Evolutionary conservation across 2,888 invertebrate genomes (phyloP).

Genomic region (Diplolepis rosae): DNA sequence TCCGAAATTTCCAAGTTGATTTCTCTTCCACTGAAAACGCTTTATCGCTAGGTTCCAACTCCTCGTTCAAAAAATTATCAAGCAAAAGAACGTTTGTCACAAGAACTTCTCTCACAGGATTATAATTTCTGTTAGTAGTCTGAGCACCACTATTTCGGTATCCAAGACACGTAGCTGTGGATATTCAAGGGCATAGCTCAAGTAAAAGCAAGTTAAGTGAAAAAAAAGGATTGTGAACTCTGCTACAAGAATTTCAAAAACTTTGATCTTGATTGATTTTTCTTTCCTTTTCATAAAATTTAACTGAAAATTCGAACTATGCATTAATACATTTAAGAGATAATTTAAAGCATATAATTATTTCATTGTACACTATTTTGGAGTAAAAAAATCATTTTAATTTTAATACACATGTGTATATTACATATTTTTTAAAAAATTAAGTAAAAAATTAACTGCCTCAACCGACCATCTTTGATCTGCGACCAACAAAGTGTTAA

Average conservation of each 20-base stretch:
- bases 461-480: no score
- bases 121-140: constrained; percentile 46
- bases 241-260: neutral
- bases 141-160: neutral
- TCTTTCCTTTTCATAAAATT: neutral
- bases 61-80: neutral
- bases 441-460: no score
- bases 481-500: no score
- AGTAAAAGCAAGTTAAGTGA: neutral
- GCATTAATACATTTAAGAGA: no score
- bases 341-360: no score
- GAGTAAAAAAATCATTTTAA: no score
- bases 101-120: constrained; percentile 42
- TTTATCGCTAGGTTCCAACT: neutral
- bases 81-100: constrained; percentile 45
- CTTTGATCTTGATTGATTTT: neutral
- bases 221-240: neutral
- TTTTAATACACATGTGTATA: no score
- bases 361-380: no score
- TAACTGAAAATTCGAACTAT: neutral
- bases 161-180: neutral
- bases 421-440: no score
- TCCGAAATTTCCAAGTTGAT: constrained; percentile 37
- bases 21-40: neutral
- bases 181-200: neutral